phyloP scores from a whole-genome alignment of 2,797 vertebrate genomes.

The Microctenopoma stevenorrisi region DNA sequence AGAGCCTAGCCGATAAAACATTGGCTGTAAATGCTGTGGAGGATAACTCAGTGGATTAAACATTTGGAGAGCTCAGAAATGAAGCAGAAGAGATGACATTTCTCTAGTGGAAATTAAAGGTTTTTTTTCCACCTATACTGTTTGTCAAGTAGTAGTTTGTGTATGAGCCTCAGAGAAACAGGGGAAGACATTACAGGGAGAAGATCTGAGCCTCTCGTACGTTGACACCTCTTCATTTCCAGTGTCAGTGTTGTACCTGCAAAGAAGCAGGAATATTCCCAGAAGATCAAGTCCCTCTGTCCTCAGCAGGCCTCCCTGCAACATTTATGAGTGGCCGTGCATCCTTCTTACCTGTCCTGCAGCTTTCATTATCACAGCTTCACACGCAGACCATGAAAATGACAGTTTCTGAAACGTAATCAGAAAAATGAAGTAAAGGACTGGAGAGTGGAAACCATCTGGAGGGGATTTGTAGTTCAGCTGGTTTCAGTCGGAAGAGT shows the following conservation, averaged over 20 bases:
- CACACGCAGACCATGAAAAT: slow-evolving; percentile 9
- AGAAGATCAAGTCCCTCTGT: slow-evolving; percentile 20
- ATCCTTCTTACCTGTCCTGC: slow-evolving; percentile 31
- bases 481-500: no score
- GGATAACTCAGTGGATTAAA: slow-evolving; percentile 16
- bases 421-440: not conserved
- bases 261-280: slow-evolving; percentile 29
- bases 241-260: slow-evolving; percentile 30
- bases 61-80: slow-evolving; percentile 9
- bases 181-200: slow-evolving; percentile 4
- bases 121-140: not conserved
- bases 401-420: not conserved
- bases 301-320: slow-evolving; percentile 38
- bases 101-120: slow-evolving; percentile 1
- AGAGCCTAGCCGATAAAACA: slow-evolving; percentile 42
- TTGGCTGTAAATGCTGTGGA: slow-evolving; percentile 38
- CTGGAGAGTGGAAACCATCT: not conserved
- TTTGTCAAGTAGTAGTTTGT: slow-evolving; percentile 17
- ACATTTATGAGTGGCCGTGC: slow-evolving; percentile 37
- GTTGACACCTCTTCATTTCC: slow-evolving; percentile 40
- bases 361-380: slow-evolving; percentile 42
- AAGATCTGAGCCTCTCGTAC: slow-evolving; percentile 32
- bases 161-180: slow-evolving; percentile 33
- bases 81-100: slow-evolving; percentile 15
- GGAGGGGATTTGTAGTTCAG: no score